These are phyloP conservation scores for Celastrina argiolus DNA, from an alignment of 2,888 invertebrate genomes.

Conservation along the genomic window DNA sequence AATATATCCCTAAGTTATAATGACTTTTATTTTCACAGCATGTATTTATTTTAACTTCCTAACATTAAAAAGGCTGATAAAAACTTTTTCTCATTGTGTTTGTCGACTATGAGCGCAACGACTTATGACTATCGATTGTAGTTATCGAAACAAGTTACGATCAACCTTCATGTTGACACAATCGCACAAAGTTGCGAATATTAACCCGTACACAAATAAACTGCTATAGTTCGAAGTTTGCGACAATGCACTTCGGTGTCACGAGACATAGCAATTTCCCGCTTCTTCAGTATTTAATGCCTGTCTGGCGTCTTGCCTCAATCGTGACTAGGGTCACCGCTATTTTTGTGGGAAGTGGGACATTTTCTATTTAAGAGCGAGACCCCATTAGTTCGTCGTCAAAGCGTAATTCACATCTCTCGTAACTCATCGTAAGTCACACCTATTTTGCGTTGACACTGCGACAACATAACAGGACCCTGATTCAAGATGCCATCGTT, in stretches of 20 bases:
- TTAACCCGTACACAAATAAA: conserved; percentile 1
- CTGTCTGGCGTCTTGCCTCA: conserved; percentile 29
- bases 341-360: not conserved
- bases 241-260: conserved; percentile 39
- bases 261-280: conserved; percentile 49
- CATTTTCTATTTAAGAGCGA: too few species aligned
- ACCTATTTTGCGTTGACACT: too few species aligned
- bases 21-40: too few species aligned
- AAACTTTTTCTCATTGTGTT: too few species aligned
- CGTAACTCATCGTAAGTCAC: too few species aligned
- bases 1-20: too few species aligned
- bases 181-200: conserved; percentile 10
- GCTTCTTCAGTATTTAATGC: conserved; percentile 29
- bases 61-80: too few species aligned
- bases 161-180: not conserved
- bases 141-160: not conserved
- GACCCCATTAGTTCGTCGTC: too few species aligned
- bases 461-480: too few species aligned
- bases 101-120: not conserved
- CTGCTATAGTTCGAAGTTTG: conserved; percentile 30
- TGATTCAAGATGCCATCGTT: too few species aligned
- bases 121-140: not conserved
- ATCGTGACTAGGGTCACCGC: conserved; percentile 24
- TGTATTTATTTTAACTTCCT: too few species aligned
- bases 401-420: too few species aligned